Evolutionary conservation across 2,888 invertebrate species (phyloP).

Genomic region (Ectropis crepuscularia): DNA sequence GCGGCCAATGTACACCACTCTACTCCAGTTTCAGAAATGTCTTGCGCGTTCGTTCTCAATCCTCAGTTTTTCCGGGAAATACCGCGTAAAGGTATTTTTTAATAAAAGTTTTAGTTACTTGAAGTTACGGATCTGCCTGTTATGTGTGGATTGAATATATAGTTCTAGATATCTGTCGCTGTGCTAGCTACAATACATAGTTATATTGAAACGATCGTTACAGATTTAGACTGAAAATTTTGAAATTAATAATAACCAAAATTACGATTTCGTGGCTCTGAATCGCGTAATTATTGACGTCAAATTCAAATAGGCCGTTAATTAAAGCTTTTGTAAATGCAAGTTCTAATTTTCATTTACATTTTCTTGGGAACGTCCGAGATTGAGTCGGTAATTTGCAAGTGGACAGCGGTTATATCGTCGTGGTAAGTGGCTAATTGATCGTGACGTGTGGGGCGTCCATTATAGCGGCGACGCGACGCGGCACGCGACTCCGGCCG

Average conservation of each 20-base stretch:
- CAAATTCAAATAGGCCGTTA: neutral
- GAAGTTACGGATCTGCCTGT: too few relatives aligned
- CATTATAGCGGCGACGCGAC: slow-evolving; percentile 32
- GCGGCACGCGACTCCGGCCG: slow-evolving; percentile 17
- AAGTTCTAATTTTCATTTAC: neutral
- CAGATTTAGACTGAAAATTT: too few relatives aligned
- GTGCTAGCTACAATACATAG: too few relatives aligned
- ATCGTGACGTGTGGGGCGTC: slow-evolving; percentile 35
- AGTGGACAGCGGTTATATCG: slow-evolving; percentile 28
- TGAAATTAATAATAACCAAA: too few relatives aligned
- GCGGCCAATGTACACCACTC: slow-evolving; percentile 29
- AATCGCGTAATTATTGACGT: too few relatives aligned
- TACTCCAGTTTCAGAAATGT: slow-evolving; percentile 11
- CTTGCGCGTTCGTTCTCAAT: neutral
- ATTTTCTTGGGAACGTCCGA: neutral
- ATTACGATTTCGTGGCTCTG: too few relatives aligned
- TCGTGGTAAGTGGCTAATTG: slow-evolving; percentile 30
- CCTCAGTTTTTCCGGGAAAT: slow-evolving; percentile 7
- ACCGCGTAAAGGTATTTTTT: too few relatives aligned
- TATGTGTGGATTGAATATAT: too few relatives aligned
- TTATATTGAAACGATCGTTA: too few relatives aligned
- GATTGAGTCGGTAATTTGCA: slow-evolving; percentile 8
- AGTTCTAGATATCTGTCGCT: too few relatives aligned
- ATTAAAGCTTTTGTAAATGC: neutral
- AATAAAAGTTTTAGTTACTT: too few relatives aligned